phyloP scores from a whole-genome alignment of 2,888 invertebrate species.

The Lucinisca nassula region DNA sequence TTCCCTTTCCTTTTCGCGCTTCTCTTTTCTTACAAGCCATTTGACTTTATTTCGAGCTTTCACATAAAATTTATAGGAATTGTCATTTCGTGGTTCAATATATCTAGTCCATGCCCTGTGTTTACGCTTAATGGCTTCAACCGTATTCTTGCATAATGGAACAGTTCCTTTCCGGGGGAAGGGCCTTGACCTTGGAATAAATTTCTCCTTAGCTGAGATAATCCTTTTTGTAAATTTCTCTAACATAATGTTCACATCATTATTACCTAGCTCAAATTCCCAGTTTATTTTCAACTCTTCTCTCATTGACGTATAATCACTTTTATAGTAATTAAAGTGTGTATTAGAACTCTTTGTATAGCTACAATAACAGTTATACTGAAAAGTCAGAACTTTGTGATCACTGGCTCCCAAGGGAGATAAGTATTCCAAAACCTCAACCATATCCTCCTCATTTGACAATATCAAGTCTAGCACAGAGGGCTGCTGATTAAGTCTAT shows the following conservation, averaged over 20 bases:
- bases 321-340: slow-evolving; percentile 29
- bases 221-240: not conserved
- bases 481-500: not conserved
- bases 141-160: not conserved
- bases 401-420: slow-evolving; percentile 44
- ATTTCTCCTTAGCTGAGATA: slow-evolving; percentile 1
- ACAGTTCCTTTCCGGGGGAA: slow-evolving; percentile 1
- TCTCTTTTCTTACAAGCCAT: slow-evolving; percentile 12
- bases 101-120: slow-evolving; percentile 23
- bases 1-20: slow-evolving; percentile 10
- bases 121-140: slow-evolving; percentile 11
- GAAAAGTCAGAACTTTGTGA: slow-evolving; percentile 29
- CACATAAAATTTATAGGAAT: slow-evolving; percentile 16
- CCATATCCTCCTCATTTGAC: slow-evolving; percentile 29
- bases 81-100: not conserved
- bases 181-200: slow-evolving; percentile 6
- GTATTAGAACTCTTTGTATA: not conserved
- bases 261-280: not conserved
- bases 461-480: slow-evolving; percentile 10
- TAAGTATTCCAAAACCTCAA: not conserved
- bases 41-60: slow-evolving; percentile 43
- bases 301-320: slow-evolving; percentile 15
- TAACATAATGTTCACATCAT: slow-evolving; percentile 16
- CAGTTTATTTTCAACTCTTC: slow-evolving; percentile 10
- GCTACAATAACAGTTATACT: slow-evolving; percentile 25